These are phyloP conservation scores for Meloidogyne floridensis DNA, from an alignment of 1,140 invertebrate genomes.

Conservation along the genomic window DNA sequence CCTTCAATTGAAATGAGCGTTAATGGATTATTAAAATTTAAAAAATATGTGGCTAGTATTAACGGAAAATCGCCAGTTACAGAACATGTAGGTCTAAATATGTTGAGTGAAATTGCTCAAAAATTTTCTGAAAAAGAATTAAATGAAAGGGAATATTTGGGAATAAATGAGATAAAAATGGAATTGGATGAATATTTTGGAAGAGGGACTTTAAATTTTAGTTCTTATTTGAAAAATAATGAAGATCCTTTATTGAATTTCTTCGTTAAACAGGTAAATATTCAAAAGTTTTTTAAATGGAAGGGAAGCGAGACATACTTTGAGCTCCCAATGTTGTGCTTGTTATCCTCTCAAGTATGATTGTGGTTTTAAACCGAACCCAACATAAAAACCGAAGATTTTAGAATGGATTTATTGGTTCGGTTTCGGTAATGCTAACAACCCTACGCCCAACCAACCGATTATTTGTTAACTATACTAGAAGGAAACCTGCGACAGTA, in stretches of 20 bases:
- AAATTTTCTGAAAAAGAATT: slow-evolving; percentile 4
- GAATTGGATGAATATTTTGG: not conserved
- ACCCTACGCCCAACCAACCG: too few relatives aligned
- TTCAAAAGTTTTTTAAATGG: too few relatives aligned
- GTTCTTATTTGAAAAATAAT: not conserved
- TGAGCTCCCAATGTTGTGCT: too few relatives aligned
- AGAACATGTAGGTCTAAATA: not conserved
- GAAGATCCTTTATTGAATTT: not conserved
- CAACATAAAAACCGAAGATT: too few relatives aligned
- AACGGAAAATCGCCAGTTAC: not conserved
- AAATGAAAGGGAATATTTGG: not conserved
- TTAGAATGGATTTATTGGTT: too few relatives aligned
- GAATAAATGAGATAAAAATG: not conserved
- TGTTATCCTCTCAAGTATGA: too few relatives aligned
- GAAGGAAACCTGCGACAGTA: too few relatives aligned
- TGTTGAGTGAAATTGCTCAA: not conserved
- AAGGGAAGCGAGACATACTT: too few relatives aligned
- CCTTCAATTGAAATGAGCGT: not conserved
- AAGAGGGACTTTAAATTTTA: not conserved
- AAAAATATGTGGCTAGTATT: not conserved
- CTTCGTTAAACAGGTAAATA: not conserved
- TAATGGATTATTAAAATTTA: not conserved
- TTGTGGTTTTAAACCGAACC: too few relatives aligned
- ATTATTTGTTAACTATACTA: too few relatives aligned
- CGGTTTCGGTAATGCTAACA: too few relatives aligned